Percentiles rank a stretch among this genome's conserved stretches.
These are phyloP conservation scores for Patiria miniata DNA, from an alignment of 35 echinoderm and acorn worm species.

Conservation along the genomic window DNA sequence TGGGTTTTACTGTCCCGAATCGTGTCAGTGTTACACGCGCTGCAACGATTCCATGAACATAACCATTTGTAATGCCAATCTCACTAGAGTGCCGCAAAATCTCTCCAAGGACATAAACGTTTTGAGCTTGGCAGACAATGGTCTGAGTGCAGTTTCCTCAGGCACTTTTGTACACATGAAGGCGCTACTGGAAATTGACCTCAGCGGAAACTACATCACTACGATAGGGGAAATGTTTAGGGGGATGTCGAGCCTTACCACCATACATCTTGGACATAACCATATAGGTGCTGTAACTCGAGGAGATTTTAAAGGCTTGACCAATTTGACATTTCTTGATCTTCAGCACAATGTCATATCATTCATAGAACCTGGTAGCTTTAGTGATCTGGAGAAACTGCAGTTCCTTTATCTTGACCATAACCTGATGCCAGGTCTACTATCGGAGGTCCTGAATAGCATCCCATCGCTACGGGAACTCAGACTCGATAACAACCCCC, in stretches of 20 bases:
- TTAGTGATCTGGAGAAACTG: slow-evolving; percentile 14
- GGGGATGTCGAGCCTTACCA: neutral
- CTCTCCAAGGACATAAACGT: slow-evolving; percentile 3
- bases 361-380: slow-evolving; percentile 2
- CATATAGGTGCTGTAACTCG: neutral
- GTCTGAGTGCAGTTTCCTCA: neutral
- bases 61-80: slow-evolving; percentile 8
- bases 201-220: neutral
- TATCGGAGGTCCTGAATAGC: slow-evolving; percentile 23
- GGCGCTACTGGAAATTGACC: slow-evolving; percentile 11
- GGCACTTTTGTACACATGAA: neutral
- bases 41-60: neutral
- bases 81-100: slow-evolving; percentile 31
- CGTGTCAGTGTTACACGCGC: slow-evolving; percentile 25
- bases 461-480: neutral
- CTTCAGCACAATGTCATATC: slow-evolving; percentile 23
- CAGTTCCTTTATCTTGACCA: slow-evolving; percentile 24
- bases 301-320: neutral
- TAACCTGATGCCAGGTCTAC: slow-evolving; percentile 27
- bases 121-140: slow-evolving; percentile 15
- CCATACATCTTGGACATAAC: neutral
- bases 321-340: neutral
- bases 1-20: slow-evolving; percentile 8
- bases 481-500: neutral
- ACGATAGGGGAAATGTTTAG: neutral